A percentile compares a stretch with the other conserved stretches of the same genome.
phyloP scores from a whole-genome alignment of 2,797 vertebrate species.

The Stomatorhinus walkeri region DNA sequence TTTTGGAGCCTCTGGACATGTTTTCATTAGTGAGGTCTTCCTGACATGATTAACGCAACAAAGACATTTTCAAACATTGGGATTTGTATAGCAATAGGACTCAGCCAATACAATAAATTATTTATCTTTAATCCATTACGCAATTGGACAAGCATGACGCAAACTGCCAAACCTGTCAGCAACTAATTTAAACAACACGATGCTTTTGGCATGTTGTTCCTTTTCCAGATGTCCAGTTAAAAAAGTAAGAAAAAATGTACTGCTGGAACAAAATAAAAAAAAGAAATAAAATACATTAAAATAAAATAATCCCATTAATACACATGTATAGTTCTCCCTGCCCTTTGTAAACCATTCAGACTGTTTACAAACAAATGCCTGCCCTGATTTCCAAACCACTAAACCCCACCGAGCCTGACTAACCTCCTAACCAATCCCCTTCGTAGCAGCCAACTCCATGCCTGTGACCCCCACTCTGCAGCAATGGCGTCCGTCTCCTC shows the following conservation, averaged over 20 bases:
- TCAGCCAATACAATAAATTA: background rate
- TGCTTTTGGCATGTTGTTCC: background rate
- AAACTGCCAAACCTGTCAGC: background rate
- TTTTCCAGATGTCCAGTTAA: background rate
- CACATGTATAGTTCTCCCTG: background rate
- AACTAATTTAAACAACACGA: conserved; percentile 5
- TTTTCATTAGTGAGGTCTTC: background rate
- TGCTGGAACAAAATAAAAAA: background rate
- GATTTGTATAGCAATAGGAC: background rate
- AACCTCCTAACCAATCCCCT: background rate
- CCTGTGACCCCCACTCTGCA: background rate
- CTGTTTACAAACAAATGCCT: background rate
- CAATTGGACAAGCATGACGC: background rate
- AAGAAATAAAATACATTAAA: background rate
- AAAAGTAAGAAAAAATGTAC: background rate
- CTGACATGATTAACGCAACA: background rate
- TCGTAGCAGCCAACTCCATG: background rate
- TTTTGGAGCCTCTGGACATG: background rate
- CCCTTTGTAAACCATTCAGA: background rate
- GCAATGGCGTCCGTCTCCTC: background rate
- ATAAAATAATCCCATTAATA: background rate
- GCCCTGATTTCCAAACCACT: background rate
- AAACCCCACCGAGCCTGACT: background rate
- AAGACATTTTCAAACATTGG: background rate
- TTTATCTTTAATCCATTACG: background rate